Conservation (phyloP, 2,888 invertebrate species). For the Mesorhabditis belari region DNA sequence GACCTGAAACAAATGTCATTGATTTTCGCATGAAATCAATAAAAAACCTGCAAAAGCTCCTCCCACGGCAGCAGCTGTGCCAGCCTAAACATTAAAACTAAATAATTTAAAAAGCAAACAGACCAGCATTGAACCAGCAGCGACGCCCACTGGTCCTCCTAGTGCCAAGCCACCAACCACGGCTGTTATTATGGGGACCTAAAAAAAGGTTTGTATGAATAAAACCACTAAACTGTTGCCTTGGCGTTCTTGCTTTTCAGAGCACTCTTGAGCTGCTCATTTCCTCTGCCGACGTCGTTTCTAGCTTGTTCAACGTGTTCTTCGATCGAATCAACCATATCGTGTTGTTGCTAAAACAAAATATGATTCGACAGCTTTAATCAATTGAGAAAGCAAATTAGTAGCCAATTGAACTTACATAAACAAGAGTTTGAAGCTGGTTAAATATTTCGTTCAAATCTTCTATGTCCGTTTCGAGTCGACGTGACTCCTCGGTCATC, state of each 20-base stretch:
- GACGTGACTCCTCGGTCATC: background rate
- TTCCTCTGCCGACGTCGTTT: conserved; percentile 39
- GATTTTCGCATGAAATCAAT: background rate
- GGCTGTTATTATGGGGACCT: conserved; percentile 40
- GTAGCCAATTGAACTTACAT: conserved; percentile 14
- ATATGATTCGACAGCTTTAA: too few species aligned
- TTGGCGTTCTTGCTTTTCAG: conserved; percentile 40
- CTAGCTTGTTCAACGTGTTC: conserved; percentile 44
- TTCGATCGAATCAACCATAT: conserved; percentile 46
- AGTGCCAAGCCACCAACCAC: conserved; percentile 40
- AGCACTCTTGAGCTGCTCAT: conserved; percentile 42
- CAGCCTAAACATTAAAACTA: too few species aligned
- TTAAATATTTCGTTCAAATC: conserved; percentile 44
- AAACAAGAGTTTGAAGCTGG: conserved; percentile 40
- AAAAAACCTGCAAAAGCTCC: conserved; percentile 43
- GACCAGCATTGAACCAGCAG: conserved; percentile 44
- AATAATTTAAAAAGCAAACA: too few species aligned
- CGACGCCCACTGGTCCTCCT: conserved; percentile 48
- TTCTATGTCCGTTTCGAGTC: conserved; percentile 29
- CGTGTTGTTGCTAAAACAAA: conserved; percentile 29
- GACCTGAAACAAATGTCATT: conserved; percentile 3
- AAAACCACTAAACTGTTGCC: background rate
- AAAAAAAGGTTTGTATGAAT: background rate
- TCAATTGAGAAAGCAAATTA: background rate
- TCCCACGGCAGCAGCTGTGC: conserved; percentile 43